Percentiles rank a stretch among this genome's conserved stretches.
These are phyloP conservation scores for Malurus elegans DNA, from an alignment of 2,113 vertebrate species.

Conservation along the genomic window DNA sequence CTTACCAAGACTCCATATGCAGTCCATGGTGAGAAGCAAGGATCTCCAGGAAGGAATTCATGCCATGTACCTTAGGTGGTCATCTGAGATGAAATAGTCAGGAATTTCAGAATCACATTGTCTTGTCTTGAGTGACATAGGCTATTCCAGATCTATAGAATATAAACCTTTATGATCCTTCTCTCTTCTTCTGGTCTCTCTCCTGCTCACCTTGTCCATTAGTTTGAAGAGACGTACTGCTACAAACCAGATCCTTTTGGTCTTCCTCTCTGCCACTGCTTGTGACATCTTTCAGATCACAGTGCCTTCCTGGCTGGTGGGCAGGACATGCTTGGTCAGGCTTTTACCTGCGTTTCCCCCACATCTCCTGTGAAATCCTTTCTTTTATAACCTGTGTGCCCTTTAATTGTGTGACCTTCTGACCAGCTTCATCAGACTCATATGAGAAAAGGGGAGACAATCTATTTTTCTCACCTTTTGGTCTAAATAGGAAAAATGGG, in stretches of 20 bases:
- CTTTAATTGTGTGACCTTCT: background rate
- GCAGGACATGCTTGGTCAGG: accelerated
- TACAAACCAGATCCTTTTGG: background rate
- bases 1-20: background rate
- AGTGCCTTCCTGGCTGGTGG: background rate
- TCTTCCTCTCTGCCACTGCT: background rate
- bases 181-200: background rate
- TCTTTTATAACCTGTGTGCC: background rate
- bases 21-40: background rate
- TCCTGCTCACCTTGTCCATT: background rate
- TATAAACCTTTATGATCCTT: background rate
- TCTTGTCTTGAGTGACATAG: background rate
- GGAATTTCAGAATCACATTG: background rate
- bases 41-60: background rate
- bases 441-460: no score
- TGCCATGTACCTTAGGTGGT: background rate
- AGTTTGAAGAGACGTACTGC: background rate
- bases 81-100: background rate
- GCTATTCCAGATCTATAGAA: background rate
- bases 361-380: background rate
- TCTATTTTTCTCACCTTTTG: background rate
- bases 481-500: background rate
- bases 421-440: background rate
- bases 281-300: background rate
- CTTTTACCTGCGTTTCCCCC: background rate